Evolutionary conservation across 2,888 invertebrate species (phyloP).

Genomic region (Temnothorax rugatulus): DNA sequence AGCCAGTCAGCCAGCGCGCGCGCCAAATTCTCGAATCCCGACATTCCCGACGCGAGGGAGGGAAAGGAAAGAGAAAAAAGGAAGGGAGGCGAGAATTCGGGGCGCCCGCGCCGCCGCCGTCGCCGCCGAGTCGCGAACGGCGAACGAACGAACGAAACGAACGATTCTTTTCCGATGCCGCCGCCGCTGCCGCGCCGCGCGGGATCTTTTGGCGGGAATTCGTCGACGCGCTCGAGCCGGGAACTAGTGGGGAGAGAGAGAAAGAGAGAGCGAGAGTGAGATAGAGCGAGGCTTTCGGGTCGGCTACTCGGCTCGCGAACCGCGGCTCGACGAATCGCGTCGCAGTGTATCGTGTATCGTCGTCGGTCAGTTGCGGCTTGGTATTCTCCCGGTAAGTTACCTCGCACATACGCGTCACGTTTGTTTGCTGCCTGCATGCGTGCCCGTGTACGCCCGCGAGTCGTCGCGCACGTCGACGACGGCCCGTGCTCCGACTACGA

Average conservation of each 20-base stretch:
- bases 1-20: too few relatives aligned
- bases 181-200: not conserved
- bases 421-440: not conserved
- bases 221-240: constrained; percentile 63
- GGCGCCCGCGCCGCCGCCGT: not conserved
- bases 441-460: not conserved
- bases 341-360: constrained; percentile 57
- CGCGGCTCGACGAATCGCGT: constrained; percentile 63
- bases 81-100: not conserved
- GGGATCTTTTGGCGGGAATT: constrained; percentile 79
- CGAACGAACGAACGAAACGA: not conserved
- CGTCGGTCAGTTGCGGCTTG: constrained; percentile 70
- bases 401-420: not conserved
- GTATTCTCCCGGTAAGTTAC: constrained; percentile 62
- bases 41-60: constrained; percentile 12
- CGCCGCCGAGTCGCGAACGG: not conserved
- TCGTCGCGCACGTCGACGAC: not conserved
- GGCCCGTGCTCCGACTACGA: not conserved
- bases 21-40: not conserved
- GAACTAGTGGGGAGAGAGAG: constrained; percentile 57
- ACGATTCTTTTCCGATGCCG: not conserved
- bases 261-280: constrained; percentile 58
- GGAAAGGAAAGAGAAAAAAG: not conserved
- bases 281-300: constrained; percentile 48
- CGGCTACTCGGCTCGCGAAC: constrained; percentile 47